Percentiles rank a stretch among this genome's conserved stretches.
These are phyloP conservation scores for Plusia festucae DNA, from an alignment of 2,888 invertebrate genomes.

Conservation along the genomic window DNA sequence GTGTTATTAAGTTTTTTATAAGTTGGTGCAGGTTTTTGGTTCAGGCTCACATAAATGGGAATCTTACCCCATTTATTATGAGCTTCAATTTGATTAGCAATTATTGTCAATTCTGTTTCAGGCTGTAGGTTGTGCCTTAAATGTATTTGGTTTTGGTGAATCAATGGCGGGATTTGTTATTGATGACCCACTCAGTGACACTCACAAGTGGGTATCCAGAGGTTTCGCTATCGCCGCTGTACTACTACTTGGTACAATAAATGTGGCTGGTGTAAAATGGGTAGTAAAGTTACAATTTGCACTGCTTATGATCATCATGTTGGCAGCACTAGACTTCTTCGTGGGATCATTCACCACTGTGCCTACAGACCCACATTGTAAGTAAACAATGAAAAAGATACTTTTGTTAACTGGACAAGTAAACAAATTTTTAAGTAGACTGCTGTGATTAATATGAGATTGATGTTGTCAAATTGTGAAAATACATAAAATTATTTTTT, in stretches of 20 bases:
- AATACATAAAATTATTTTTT: no score
- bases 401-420: no score
- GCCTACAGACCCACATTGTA: slow-evolving; percentile 86
- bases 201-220: slow-evolving; percentile 94
- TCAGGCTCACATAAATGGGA: no score
- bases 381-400: slow-evolving; percentile 61
- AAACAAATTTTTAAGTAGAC: no score
- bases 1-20: no score
- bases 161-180: slow-evolving; percentile 96
- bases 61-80: no score
- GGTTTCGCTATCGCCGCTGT: slow-evolving; percentile 97
- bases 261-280: slow-evolving; percentile 99
- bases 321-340: slow-evolving; percentile 97
- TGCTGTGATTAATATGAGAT: no score
- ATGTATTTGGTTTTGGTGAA: slow-evolving; percentile 99
- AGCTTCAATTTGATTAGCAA: no score
- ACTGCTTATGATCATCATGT: slow-evolving; percentile 94
- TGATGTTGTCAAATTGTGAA: no score
- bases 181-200: slow-evolving; percentile 77
- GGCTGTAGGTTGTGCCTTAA: slow-evolving; percentile 98
- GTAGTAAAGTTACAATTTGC: slow-evolving; percentile 98
- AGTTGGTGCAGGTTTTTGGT: no score
- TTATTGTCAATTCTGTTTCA: slow-evolving; percentile 78
- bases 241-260: slow-evolving; percentile 95
- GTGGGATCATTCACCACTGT: slow-evolving; percentile 96